These are phyloP conservation scores for Maniola jurtina DNA, from an alignment of 1,140 invertebrate species.

Conservation along the genomic window DNA sequence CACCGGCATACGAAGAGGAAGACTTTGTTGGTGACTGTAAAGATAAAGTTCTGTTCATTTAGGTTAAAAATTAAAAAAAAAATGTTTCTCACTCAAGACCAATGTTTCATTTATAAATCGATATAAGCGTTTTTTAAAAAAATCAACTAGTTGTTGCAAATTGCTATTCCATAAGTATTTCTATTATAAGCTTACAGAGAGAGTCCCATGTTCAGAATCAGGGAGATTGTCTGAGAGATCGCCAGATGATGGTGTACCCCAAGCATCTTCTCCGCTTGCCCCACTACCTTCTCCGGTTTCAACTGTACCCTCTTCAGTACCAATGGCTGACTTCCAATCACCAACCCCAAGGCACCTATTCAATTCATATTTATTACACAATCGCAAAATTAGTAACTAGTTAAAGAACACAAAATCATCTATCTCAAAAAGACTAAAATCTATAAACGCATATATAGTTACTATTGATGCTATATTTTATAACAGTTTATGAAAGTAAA, in stretches of 20 bases:
- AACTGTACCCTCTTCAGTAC: constrained; percentile 85
- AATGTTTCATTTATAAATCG: no score
- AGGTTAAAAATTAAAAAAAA: constrained; percentile 18
- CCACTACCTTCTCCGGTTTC: constrained; percentile 89
- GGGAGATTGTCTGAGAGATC: constrained; percentile 88
- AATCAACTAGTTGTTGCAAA: background rate
- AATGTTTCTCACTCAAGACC: no score
- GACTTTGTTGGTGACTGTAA: constrained; percentile 82
- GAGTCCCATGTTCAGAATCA: constrained; percentile 82
- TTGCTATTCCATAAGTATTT: no score
- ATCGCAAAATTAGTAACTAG: background rate
- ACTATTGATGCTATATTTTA: background rate
- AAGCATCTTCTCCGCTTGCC: constrained; percentile 90
- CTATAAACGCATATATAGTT: background rate
- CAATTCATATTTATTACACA: background rate
- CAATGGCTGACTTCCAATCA: constrained; percentile 81
- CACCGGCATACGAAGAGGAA: constrained; percentile 82
- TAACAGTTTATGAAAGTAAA: background rate
- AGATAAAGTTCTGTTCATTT: constrained; percentile 51
- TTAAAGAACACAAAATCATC: constrained; percentile 3
- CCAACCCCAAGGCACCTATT: constrained; percentile 73
- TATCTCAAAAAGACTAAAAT: constrained; percentile 12
- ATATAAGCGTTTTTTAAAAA: background rate
- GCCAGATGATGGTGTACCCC: constrained; percentile 91
- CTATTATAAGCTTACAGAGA: constrained; percentile 77